Evolutionary conservation across 2,113 vertebrate species (phyloP), one percentile per base, ranked within the genome.

Genomic region (Rhinolophus sinicus): DNA sequence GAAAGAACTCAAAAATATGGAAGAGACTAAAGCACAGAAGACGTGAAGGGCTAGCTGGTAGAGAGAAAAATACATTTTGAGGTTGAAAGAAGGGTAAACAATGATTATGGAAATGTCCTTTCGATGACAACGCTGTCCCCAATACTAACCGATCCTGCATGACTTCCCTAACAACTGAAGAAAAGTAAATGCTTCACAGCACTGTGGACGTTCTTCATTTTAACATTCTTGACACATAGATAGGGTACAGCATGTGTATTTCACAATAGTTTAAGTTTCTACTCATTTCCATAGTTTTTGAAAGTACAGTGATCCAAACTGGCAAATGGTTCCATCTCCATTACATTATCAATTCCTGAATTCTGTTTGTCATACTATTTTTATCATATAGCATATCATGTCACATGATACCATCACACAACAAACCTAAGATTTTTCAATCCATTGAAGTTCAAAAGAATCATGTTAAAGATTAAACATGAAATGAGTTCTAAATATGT

Each of bases 261-360:
- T 82, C 52, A 58, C 58, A 26, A 80, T 54, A 87, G 33, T 81
- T 93, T 90, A 82, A 52, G 40, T 50, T 89, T 82, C 64, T 60
- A 21, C 15, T 35, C 16, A 80, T 70, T 97, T 96, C 38, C 21
- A 6, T 77, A 38, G 75, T 82, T 92, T 94, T 64, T 87, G 50
- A 78, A 89, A 94, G 4, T 54, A 44, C 0, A 87, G 56, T 38
- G 12, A 93, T 47, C 44, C 67, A 94, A 67, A 83, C 28, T 47
- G 4, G 44, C 76, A 90, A 88, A 81, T 47, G 6, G 26, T 56
- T 78, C 86, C 47, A 88, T 82, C 38, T 44, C 70, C 52, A 24
- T 65, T 28, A 76, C 18, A 40, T n/a, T 38, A 33, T 52, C 11
- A 44, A 18, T 80, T 90, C 47, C 76, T n/a, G 9, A 96, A 76